Conservation (phyloP, 2,797 vertebrate genomes). For the Oreochromis mossambicus region DNA sequence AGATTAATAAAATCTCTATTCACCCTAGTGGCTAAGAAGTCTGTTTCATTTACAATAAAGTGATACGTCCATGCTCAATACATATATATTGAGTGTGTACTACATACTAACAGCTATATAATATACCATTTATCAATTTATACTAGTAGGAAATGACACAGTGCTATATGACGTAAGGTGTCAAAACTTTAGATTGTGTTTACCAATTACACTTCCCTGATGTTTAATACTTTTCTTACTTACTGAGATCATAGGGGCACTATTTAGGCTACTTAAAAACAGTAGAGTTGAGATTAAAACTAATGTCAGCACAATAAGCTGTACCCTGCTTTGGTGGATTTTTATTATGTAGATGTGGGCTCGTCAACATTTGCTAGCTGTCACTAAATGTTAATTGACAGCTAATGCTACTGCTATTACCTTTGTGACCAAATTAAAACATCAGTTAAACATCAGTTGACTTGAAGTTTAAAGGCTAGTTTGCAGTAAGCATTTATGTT, state of each 20-base stretch:
- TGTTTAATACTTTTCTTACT: not conserved
- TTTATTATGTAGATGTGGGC: not conserved
- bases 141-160: not conserved
- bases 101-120: not conserved
- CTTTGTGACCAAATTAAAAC: not conserved
- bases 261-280: not conserved
- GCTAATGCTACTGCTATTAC: not conserved
- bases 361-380: not conserved
- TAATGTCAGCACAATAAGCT: not conserved
- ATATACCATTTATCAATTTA: not conserved
- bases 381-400: not conserved
- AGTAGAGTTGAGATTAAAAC: not conserved
- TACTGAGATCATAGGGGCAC: not conserved
- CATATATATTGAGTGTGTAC: not conserved
- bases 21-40: not conserved
- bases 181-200: not conserved
- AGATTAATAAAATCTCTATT: not conserved
- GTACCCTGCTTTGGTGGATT: not conserved
- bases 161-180: not conserved
- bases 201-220: not conserved
- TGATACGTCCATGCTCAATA: not conserved
- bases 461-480: not conserved
- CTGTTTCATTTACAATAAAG: not conserved
- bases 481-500: not conserved
- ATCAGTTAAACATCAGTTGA: not conserved